These are phyloP conservation scores for Temnothorax nylanderi DNA, from an alignment of 1,140 invertebrate species.

Conservation along the genomic window DNA sequence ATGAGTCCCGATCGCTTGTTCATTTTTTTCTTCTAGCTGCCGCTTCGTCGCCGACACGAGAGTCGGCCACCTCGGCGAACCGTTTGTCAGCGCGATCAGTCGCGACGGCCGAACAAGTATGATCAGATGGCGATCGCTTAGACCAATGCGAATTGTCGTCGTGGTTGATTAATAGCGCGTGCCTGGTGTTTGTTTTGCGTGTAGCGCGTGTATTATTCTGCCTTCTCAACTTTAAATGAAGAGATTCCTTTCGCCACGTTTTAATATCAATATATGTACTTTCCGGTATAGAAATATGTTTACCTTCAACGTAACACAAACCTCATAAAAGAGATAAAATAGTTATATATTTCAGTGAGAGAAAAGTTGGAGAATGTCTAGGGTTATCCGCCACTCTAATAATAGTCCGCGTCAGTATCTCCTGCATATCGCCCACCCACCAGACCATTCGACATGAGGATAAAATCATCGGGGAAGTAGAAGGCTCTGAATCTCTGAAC, in stretches of 20 bases:
- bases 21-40: slow-evolving; percentile 52
- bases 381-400: slow-evolving; percentile 3
- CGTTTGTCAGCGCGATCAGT: slow-evolving; percentile 68
- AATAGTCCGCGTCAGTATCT: slow-evolving; percentile 21
- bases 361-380: background rate
- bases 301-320: background rate
- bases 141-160: slow-evolving; percentile 19
- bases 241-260: background rate
- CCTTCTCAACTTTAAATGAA: background rate
- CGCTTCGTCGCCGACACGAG: slow-evolving; percentile 63
- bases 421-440: slow-evolving; percentile 12
- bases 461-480: slow-evolving; percentile 63
- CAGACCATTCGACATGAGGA: slow-evolving; percentile 30
- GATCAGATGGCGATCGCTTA: slow-evolving; percentile 39
- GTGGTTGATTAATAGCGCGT: slow-evolving; percentile 23
- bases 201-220: background rate
- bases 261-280: background rate
- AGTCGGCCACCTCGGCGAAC: slow-evolving; percentile 64
- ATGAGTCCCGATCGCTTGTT: slow-evolving; percentile 19
- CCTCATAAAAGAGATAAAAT: slow-evolving; percentile 23
- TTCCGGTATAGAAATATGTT: slow-evolving; percentile 6
- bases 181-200: background rate
- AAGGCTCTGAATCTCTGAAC: slow-evolving; percentile 7
- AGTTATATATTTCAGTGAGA: background rate
- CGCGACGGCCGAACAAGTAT: slow-evolving; percentile 22